Percentiles rank a stretch among this genome's conserved stretches.
These are phyloP conservation scores for Conchocele bisecta DNA, from an alignment of 2,888 invertebrate species.

Conservation along the genomic window DNA sequence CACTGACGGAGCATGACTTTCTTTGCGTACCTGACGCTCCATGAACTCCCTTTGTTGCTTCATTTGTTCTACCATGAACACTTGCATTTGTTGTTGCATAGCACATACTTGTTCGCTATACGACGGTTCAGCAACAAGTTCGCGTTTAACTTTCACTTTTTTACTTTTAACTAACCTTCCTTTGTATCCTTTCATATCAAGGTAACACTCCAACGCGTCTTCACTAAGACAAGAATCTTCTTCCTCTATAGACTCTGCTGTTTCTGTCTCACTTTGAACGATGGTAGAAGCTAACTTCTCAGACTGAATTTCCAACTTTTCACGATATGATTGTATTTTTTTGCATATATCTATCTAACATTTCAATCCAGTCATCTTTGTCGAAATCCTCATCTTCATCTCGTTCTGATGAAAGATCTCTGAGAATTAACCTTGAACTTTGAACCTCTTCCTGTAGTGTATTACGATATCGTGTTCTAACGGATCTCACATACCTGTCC, in stretches of 20 bases:
- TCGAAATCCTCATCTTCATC: not conserved
- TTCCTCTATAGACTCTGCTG: not conserved
- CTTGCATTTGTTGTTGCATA: conserved; percentile 11
- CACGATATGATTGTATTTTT: not conserved
- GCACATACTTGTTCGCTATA: not conserved
- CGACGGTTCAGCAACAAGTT: not conserved
- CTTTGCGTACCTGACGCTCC: not conserved
- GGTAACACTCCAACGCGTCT: not conserved
- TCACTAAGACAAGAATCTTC: conserved; percentile 8
- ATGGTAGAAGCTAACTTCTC: not conserved
- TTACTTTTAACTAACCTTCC: not conserved
- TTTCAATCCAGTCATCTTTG: not conserved
- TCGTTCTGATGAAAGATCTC: not conserved
- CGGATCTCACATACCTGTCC: not conserved
- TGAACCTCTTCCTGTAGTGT: not conserved
- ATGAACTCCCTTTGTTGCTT: conserved; percentile 1
- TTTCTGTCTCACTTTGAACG: not conserved
- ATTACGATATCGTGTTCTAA: not conserved
- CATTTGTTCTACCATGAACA: conserved; percentile 1
- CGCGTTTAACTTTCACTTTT: not conserved
- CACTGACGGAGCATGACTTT: conserved; percentile 2
- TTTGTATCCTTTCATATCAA: not conserved
- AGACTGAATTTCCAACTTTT: not conserved
- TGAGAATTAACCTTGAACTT: not conserved
- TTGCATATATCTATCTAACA: not conserved